Base-by-base conservation (phyloP, 1,140 invertebrate genomes). In the Glossosoma conforme region DNA sequence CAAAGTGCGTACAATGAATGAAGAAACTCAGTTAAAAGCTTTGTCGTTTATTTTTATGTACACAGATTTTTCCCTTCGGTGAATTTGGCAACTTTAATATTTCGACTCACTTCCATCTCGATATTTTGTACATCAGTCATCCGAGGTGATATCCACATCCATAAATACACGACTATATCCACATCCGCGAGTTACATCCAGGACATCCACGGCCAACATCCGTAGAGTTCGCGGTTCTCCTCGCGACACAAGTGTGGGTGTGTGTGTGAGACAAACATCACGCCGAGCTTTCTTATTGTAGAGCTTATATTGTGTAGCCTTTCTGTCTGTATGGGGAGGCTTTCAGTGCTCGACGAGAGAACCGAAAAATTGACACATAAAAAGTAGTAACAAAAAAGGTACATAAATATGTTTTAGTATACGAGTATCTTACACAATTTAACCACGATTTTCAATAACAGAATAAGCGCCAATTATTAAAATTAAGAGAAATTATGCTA, bases 201-300 rank as follows among this genome's bases (percentile, higher is more conserved):
- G 6, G n/a, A 6, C n/a, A 28, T 28, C n/a, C 25, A n/a, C n/a
- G 6, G 6, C n/a, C 25, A 28, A 28, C n/a, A 28, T n/a, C 6
- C 6, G n/a, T n/a, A 28, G 6, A 6, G 25, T 33, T 13, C 15
- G 11, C 32, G n/a, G 11, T n/a, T n/a, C 32, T 15, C 32, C 36
- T 38, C 14, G 4, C 15, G 8, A 17, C 11, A 10, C 4, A 4
- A 11, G 17, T 10, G 32, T 21, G 30, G 13, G 43, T 24, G 11
- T 42, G 37, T 41, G 43, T 51, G 38, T 35, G 43, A 44, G 45
- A 53, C 50, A 53, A 53, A 58, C 55, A 58, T 58, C 50, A 43
- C 50, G 46, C 53, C 55, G 50, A 53, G 50, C 50, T 53, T 58
- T 58, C 51, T 50, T 58, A 58, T 58, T 56, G 48, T 56, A 43